Base-by-base conservation (phyloP, 2,888 invertebrate genomes). In the Geophilus truncorum region DNA sequence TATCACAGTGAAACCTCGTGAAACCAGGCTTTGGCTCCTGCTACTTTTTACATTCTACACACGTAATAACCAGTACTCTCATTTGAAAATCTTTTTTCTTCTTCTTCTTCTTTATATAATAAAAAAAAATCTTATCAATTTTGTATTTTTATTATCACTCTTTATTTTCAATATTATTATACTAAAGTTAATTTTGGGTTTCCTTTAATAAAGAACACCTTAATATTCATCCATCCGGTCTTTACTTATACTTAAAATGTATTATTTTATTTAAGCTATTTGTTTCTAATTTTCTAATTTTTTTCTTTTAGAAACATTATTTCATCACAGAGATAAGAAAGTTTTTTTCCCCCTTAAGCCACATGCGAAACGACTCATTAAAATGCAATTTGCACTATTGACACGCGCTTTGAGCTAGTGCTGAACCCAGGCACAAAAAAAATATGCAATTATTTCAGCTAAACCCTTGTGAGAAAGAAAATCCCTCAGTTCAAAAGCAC, bases 351-450 rank as follows among this genome's bases (percentile, higher is more conserved):
- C 28, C 70, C 70, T 70, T 70, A 70, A 70, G 70, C 70, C 25
- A 70, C 70, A 70, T 70, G 70, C 28, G 70, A 28, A 28, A 70
- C 25, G 70, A 70, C 70, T 70, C 70, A 70, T 70, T 70, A 70
- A 70, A 70, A 70, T 70, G 70, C 70, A 70, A 70, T 70, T 70
- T 70, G 70, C 70, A 70, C 70, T 70, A 70, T 70, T 70, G 70
- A 70, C 70, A 70, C 70, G 70, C 70, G 70, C 70, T 70, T 70
- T 70, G 70, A 70, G 70, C 70, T 70, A 70, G 70, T 70, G 70
- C n/a, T 28, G 70, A 70, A 28, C 70, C 10, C 28, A 28, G 51
- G 70, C 70, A 70, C 2, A 70, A 70, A 70, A n/a, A 62, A 70
- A 70, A 70, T 28, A 15, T 70, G 70, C 70, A 70, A 70, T 70